Evolutionary conservation across 2,888 invertebrate species (phyloP).

Genomic region (Prosopocoilus inquinatus): DNA sequence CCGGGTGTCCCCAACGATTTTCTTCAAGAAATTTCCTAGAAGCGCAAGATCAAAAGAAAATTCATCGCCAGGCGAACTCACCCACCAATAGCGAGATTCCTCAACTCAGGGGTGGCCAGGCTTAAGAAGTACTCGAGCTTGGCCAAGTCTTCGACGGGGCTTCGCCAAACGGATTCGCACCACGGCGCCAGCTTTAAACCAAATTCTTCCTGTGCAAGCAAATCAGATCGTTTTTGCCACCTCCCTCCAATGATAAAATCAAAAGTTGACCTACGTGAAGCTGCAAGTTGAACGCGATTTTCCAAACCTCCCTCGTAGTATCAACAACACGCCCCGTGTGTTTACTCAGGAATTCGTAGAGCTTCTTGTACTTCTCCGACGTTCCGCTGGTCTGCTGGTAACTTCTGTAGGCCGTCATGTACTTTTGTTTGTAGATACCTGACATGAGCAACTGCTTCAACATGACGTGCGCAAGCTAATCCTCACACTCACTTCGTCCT

Average conservation of each 20-base stretch:
- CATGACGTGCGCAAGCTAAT: neutral
- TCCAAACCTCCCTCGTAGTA: slow-evolving; percentile 11
- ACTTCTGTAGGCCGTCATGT: neutral
- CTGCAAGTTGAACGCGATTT: slow-evolving; percentile 16
- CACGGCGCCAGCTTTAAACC: slow-evolving; percentile 48
- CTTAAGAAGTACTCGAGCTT: slow-evolving; percentile 45
- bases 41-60: neutral
- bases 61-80: slow-evolving; percentile 21
- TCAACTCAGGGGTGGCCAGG: slow-evolving; percentile 41
- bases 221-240: neutral
- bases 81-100: slow-evolving; percentile 51
- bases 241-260: too few relatives aligned
- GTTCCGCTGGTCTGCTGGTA: neutral
- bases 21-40: slow-evolving; percentile 12
- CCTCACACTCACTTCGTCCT: slow-evolving; percentile 30
- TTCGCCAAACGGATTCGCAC: slow-evolving; percentile 42
- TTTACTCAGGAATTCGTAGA: slow-evolving; percentile 13
- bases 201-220: slow-evolving; percentile 33
- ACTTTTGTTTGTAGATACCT: neutral
- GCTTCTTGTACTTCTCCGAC: slow-evolving; percentile 8
- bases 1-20: slow-evolving; percentile 11
- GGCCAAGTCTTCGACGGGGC: slow-evolving; percentile 40
- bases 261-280: slow-evolving; percentile 1
- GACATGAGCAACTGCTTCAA: too few relatives aligned
- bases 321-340: slow-evolving; percentile 13